phyloP scores from a whole-genome alignment of 2,113 vertebrate species.

The Hippocampus barbouri region DNA sequence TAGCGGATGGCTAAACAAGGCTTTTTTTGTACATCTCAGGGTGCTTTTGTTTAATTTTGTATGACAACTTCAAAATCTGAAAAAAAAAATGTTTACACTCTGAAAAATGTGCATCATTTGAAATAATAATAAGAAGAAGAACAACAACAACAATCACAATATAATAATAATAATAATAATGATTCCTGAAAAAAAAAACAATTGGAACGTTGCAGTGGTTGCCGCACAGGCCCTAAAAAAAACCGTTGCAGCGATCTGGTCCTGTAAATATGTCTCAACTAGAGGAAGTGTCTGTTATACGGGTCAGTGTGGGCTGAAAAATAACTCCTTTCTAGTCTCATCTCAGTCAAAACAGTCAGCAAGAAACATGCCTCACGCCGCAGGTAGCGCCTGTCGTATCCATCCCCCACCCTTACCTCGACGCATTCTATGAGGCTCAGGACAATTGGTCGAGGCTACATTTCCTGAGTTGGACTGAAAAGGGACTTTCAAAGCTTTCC shows the following conservation, averaged over 20 bases:
- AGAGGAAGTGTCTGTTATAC: constrained; percentile 12
- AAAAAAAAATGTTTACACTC: too few species aligned
- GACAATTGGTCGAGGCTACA: background rate
- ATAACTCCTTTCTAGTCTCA: constrained; percentile 2
- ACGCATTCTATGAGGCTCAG: background rate
- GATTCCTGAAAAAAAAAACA: too few species aligned
- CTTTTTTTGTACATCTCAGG: too few species aligned
- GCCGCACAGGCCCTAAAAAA: background rate
- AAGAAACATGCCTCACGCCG: background rate
- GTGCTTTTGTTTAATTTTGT: too few species aligned
- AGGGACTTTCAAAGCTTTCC: background rate
- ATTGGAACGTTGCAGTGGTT: too few species aligned
- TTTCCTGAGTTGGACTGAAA: background rate
- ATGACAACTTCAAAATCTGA: too few species aligned
- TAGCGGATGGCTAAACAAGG: too few species aligned
- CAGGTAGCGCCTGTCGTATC: background rate
- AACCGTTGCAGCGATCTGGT: constrained; percentile 11
- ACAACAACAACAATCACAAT: too few species aligned
- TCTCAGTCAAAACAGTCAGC: background rate
- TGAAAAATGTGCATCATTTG: too few species aligned
- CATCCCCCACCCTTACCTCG: background rate
- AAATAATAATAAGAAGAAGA: background rate
- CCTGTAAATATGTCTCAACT: constrained; percentile 4
- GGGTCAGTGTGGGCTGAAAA: constrained; percentile 9
- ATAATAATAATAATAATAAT: too few species aligned